Conservation (phyloP, 1,140 invertebrate genomes). For the Papilio aristodemus region DNA sequence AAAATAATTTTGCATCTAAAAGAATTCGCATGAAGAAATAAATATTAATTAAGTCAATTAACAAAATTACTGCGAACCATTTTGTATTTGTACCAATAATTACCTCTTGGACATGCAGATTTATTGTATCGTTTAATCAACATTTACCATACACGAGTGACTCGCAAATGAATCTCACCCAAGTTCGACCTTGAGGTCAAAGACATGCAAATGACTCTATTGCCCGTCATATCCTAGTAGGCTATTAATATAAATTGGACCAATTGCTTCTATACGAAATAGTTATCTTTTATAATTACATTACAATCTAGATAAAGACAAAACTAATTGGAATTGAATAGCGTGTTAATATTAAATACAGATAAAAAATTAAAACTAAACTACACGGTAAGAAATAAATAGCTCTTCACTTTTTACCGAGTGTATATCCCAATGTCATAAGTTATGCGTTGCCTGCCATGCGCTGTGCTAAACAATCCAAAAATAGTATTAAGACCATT, state of each 20-base stretch:
- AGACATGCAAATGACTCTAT: constrained; percentile 62
- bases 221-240: constrained; percentile 41
- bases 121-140: constrained; percentile 41
- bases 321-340: background rate
- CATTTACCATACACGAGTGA: constrained; percentile 30
- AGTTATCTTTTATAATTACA: constrained; percentile 43
- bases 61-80: constrained; percentile 19
- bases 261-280: constrained; percentile 55
- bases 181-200: constrained; percentile 47
- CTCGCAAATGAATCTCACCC: constrained; percentile 39
- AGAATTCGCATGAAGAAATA: too few relatives aligned
- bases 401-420: too few relatives aligned
- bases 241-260: constrained; percentile 61
- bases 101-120: constrained; percentile 26
- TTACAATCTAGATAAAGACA: constrained; percentile 14
- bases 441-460: too few relatives aligned
- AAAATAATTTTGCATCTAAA: too few relatives aligned
- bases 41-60: constrained; percentile 31
- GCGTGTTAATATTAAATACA: background rate
- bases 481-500: too few relatives aligned
- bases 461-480: too few relatives aligned
- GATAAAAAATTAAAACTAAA: too few relatives aligned
- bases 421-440: too few relatives aligned
- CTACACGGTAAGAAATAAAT: too few relatives aligned
- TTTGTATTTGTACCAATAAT: constrained; percentile 23